A percentile compares a stretch with the other conserved stretches of the same genome.
phyloP scores from a whole-genome alignment of 2,113 vertebrate species.

The Pseudopodoces humilis region DNA sequence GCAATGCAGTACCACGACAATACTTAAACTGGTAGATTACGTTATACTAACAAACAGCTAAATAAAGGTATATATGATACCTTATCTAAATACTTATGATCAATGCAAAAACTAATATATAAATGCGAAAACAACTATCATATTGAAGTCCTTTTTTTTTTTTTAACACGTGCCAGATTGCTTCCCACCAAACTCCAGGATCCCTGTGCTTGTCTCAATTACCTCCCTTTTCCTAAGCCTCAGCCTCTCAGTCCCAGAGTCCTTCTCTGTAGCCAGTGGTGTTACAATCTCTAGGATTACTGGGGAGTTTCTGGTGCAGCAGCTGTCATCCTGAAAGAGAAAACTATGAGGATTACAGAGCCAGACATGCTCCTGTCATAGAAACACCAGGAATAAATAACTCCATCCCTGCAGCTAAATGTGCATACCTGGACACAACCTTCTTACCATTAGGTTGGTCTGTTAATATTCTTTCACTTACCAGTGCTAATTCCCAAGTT shows the following conservation, averaged over 20 bases:
- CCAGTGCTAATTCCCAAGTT: not conserved
- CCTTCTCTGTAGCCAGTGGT: not conserved
- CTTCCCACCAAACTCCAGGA: not conserved
- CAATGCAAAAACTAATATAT: too few species aligned
- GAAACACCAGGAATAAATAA: not conserved
- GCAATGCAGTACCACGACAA: too few species aligned
- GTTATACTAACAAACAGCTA: too few species aligned
- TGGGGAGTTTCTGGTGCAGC: not conserved
- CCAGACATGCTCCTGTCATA: not conserved
- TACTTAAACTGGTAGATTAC: too few species aligned
- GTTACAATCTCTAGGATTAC: not conserved
- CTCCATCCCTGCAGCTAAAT: not conserved
- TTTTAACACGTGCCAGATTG: not conserved
- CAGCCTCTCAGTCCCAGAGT: not conserved
- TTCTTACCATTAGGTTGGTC: not conserved
- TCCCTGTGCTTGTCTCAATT: not conserved
- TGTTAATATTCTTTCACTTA: not conserved
- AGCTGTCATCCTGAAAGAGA: not conserved
- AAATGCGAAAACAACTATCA: too few species aligned
- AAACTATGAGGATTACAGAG: not conserved
- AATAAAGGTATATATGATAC: too few species aligned
- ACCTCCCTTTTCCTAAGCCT: not conserved
- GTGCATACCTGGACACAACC: not conserved
- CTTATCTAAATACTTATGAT: too few species aligned
- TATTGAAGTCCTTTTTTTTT: too few species aligned